Percentiles rank a stretch among this genome's conserved stretches.
Evolutionary conservation across 2,113 vertebrate genomes (phyloP).

Genomic region (Lepus americanus): DNA sequence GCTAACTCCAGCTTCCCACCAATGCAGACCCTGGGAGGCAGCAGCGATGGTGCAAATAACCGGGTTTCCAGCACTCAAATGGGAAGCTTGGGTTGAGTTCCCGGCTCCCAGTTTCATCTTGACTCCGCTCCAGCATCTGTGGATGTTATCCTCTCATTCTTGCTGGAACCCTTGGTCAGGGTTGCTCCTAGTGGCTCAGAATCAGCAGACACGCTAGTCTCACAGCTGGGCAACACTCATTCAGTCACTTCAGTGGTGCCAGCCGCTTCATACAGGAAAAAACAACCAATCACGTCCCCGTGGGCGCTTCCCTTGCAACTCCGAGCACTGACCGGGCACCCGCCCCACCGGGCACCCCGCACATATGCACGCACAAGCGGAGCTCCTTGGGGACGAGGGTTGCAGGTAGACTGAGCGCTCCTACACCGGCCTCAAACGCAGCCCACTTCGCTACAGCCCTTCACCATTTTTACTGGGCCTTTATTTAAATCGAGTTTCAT

Average conservation of each 20-base stretch:
- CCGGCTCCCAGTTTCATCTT: too few species aligned
- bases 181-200: not conserved
- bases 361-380: constrained; percentile 65
- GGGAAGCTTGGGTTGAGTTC: too few species aligned
- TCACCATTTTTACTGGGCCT: constrained; percentile 79
- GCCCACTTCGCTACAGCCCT: constrained; percentile 74
- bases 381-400: constrained; percentile 60
- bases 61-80: too few species aligned
- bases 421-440: constrained; percentile 76
- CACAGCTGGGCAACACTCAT: constrained; percentile 68
- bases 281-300: constrained; percentile 77
- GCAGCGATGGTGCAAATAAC: too few species aligned
- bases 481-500: constrained; percentile 9
- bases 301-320: constrained; percentile 74
- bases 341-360: constrained; percentile 73
- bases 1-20: too few species aligned
- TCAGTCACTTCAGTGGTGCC: constrained; percentile 86
- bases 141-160: not conserved
- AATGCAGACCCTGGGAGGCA: too few species aligned
- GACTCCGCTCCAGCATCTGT: not conserved
- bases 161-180: not conserved
- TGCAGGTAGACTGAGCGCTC: constrained; percentile 18
- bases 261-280: constrained; percentile 86
- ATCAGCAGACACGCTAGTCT: not conserved
- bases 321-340: constrained; percentile 74